Evolutionary conservation across 2,888 invertebrate species (phyloP), one percentile per base, ranked within the genome.

Genomic region (Pharmacophagus antenor): DNA sequence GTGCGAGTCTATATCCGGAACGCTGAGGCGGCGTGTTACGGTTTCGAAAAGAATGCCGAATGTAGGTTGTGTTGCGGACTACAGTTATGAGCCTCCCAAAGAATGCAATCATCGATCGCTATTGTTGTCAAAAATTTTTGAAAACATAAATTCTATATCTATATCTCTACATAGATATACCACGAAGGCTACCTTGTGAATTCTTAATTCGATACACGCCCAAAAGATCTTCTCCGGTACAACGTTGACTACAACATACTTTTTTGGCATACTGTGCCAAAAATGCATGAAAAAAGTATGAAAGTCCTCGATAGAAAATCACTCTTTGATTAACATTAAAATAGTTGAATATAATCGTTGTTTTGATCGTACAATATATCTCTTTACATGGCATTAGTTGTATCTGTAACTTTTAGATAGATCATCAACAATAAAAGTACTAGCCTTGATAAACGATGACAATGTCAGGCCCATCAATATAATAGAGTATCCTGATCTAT

Each of bases 41-140:
- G 88, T 88, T 90, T 88, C 84, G 84, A 85, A 88, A 90, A 90
- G 89, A 90, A 90, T 90, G 88, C 85, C 76, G 85, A 88, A 89
- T 89, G 88, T 88, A 86, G 89, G 89, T 88, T 89, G 86, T 83
- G 82, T 78, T 82, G 81, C 80, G 76, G 85, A 86, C 85, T 84
- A 86, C 88, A 84, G 89, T 88, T 86, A 85, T 82, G 71, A 82
- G 73, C 82, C 80, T 79, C 84, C 79, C 80, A 74, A 79, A 82
- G 83, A 82, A 84, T 82, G 85, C 80, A 82, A 69, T 67, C 60
- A 57, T 46, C 64, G 79, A 84, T 83, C 74, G 71, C 80, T 79
- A 84, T 87, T 87, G 82, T 84, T 82, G 73, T 80, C 76, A 73
- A 65, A 68, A 68, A 61, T 63, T 63, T 23, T 21, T 56, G 10